Evolutionary conservation across 2,797 vertebrate genomes (phyloP).

Genomic region (Phataginus tetradactyla): DNA sequence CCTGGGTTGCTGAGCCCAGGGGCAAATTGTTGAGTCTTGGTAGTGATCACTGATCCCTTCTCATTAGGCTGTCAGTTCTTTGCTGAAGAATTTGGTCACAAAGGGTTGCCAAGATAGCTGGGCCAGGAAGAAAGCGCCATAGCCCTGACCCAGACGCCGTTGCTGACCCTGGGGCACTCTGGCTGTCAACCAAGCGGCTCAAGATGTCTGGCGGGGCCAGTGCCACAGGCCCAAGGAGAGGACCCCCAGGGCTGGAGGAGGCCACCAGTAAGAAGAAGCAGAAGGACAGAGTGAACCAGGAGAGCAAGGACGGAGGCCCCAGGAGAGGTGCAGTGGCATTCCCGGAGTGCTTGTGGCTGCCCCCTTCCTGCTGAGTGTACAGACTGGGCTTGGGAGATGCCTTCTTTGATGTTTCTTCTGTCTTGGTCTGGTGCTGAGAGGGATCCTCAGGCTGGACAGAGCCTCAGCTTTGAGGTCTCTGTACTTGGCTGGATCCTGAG

Average conservation of each 20-base stretch:
- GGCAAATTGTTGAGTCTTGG: conserved; percentile 46
- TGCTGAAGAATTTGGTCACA: conserved; percentile 92
- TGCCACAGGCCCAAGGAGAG: conserved; percentile 89
- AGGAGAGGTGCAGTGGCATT: conserved; percentile 89
- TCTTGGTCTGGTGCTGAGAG: conserved; percentile 1
- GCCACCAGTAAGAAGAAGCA: conserved; percentile 96
- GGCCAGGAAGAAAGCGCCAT: conserved; percentile 97
- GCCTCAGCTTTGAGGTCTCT: not conserved
- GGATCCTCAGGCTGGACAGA: not conserved
- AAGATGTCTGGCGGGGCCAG: conserved; percentile 96
- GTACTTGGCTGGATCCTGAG: not conserved
- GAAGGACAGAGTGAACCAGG: conserved; percentile 97
- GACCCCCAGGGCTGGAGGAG: conserved; percentile 90
- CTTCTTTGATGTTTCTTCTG: not conserved
- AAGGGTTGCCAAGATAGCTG: conserved; percentile 99
- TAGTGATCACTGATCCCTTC: conserved; percentile 67
- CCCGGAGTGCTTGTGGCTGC: not conserved
- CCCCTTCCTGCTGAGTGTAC: not conserved
- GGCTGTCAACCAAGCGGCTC: conserved; percentile 95
- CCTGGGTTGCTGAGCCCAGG: not conserved
- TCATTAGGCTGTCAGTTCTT: conserved; percentile 90
- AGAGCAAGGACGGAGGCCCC: conserved; percentile 95
- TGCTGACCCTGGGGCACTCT: conserved; percentile 93
- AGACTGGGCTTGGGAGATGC: not conserved
- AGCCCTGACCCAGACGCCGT: conserved; percentile 98